Percentiles rank a stretch among this genome's conserved stretches.
Evolutionary conservation across 2,797 vertebrate species (phyloP).

Genomic region (Ceryle rudis): DNA sequence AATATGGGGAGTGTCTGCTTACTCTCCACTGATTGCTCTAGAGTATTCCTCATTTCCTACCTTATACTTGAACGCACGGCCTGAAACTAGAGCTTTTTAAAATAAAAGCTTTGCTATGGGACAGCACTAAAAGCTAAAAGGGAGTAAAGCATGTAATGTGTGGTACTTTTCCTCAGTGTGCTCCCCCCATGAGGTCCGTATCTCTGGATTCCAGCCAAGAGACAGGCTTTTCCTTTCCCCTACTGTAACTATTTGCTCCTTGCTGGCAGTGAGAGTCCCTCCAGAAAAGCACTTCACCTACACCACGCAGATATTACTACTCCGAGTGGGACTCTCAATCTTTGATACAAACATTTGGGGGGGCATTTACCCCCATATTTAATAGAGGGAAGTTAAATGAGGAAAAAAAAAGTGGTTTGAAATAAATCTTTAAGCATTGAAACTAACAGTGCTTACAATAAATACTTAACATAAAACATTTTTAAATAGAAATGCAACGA

Average conservation of each 20-base stretch:
- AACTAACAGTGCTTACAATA: not conserved
- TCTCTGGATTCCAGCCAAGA: not conserved
- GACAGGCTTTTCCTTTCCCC: not conserved
- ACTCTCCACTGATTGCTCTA: not conserved
- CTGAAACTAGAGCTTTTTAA: not conserved
- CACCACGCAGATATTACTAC: not conserved
- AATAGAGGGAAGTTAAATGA: not conserved
- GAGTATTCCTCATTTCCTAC: not conserved
- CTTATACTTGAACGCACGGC: not conserved
- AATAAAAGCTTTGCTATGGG: not conserved
- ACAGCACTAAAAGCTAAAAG: not conserved
- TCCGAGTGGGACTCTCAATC: not conserved
- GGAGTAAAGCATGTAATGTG: not conserved
- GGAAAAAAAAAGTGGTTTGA: not conserved
- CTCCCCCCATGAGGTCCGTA: not conserved
- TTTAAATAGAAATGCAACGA: not conserved
- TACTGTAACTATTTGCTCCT: not conserved
- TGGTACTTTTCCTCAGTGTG: not conserved
- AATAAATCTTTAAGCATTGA: not conserved
- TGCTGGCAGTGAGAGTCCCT: not conserved
- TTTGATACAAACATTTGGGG: not conserved
- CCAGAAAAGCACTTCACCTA: not conserved
- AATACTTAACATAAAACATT: not conserved
- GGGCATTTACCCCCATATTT: not conserved
- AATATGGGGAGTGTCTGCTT: not conserved